Percentiles rank a stretch among this genome's conserved stretches.
phyloP scores from a whole-genome alignment of 2,888 invertebrate species.

The Cremastinae sp. region DNA sequence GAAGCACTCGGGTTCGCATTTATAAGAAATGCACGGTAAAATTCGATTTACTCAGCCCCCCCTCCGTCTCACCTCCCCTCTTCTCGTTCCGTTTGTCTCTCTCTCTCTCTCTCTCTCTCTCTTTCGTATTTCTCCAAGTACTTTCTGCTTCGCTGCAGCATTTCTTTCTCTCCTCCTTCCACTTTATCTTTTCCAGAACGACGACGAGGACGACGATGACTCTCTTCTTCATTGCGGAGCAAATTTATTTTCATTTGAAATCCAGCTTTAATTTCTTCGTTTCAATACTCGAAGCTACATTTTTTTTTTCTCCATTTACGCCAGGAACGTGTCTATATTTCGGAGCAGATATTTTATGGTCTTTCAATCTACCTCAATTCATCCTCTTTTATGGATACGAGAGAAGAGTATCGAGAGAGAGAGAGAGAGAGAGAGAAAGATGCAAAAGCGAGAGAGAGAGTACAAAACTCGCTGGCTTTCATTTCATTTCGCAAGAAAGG shows the following conservation, averaged over 20 bases:
- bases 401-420: slow-evolving; percentile 31
- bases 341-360: slow-evolving; percentile 64
- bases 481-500: slow-evolving; percentile 66
- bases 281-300: slow-evolving; percentile 58
- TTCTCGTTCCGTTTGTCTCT: too few species aligned
- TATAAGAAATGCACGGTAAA: slow-evolving; percentile 58
- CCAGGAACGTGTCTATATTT: background rate
- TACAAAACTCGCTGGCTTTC: slow-evolving; percentile 59
- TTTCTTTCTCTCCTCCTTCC: slow-evolving; percentile 61
- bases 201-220: slow-evolving; percentile 22
- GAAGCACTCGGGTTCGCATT: slow-evolving; percentile 64
- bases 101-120: slow-evolving; percentile 66
- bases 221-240: slow-evolving; percentile 52
- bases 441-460: slow-evolving; percentile 17
- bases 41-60: slow-evolving; percentile 59
- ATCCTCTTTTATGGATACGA: slow-evolving; percentile 67
- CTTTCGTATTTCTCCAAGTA: slow-evolving; percentile 62
- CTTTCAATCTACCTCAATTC: slow-evolving; percentile 72
- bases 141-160: slow-evolving; percentile 34
- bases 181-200: slow-evolving; percentile 48
- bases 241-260: slow-evolving; percentile 66
- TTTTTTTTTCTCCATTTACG: background rate
- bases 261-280: slow-evolving; percentile 67
- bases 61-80: slow-evolving; percentile 4
- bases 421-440: slow-evolving; percentile 12